Percentiles rank a stretch among this genome's conserved stretches.
These are phyloP conservation scores for Meleagris gallopavo DNA, from an alignment of 2,113 vertebrate species.

Conservation along the genomic window DNA sequence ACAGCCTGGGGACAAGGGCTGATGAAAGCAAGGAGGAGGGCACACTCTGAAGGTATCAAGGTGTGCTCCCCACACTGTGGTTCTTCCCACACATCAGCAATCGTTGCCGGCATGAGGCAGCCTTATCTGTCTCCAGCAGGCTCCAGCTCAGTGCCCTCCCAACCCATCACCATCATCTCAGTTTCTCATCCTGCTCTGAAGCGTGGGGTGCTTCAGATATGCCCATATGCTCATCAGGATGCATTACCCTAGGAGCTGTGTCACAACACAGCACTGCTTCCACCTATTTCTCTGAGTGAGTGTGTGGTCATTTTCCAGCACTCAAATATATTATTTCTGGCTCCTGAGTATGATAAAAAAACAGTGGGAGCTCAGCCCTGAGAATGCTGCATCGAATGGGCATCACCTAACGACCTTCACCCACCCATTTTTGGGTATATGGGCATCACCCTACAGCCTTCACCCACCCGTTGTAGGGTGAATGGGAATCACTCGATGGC, in stretches of 20 bases:
- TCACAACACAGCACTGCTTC: background rate
- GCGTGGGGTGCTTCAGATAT: no score
- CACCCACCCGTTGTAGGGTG: no score
- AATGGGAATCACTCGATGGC: no score
- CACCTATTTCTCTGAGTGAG: background rate
- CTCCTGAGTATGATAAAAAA: accelerated
- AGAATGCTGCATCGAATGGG: background rate
- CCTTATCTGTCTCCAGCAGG: slow-evolving; percentile 13
- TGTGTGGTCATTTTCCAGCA: background rate
- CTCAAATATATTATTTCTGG: background rate
- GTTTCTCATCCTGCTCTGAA: background rate
- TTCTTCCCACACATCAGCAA: background rate
- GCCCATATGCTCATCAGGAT: background rate
- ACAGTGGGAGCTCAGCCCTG: background rate
- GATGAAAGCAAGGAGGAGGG: background rate
- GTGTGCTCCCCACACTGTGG: accelerated
- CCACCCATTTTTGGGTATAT: no score
- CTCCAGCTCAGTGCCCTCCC: background rate
- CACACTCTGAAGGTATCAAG: background rate
- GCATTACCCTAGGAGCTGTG: background rate
- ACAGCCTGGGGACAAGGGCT: background rate
- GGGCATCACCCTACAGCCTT: no score
- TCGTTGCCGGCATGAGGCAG: accelerated
- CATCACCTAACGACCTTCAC: accelerated
- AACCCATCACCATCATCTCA: background rate